Conservation (phyloP, 2,888 invertebrate species). For the Seira ritae region DNA sequence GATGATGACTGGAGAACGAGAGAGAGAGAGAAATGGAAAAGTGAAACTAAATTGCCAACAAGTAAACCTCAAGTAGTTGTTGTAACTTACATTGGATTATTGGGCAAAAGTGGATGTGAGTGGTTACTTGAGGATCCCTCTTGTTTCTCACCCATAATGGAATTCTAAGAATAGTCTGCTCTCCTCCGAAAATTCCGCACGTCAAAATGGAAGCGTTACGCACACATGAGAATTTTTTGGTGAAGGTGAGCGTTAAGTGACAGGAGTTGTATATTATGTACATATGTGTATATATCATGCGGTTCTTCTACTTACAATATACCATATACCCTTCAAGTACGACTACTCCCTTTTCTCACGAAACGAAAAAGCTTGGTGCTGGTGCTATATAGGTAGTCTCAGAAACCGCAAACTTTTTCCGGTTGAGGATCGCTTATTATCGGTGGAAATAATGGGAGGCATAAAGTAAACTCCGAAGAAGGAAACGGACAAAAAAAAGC, state of each 20-base stretch:
- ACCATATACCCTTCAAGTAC: too few species aligned
- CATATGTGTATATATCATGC: too few species aligned
- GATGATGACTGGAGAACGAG: too few species aligned
- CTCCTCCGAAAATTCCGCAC: too few species aligned
- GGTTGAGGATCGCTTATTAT: constrained; percentile 54
- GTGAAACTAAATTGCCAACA: constrained; percentile 57
- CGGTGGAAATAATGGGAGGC: constrained; percentile 55
- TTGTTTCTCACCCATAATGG: too few species aligned
- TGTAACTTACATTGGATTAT: constrained; percentile 29
- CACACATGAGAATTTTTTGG: too few species aligned
- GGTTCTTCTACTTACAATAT: too few species aligned
- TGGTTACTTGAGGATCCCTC: background rate
- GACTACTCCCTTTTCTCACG: too few species aligned
- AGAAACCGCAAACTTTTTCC: constrained; percentile 29
- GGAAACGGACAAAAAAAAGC: constrained; percentile 13
- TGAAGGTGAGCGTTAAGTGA: too few species aligned
- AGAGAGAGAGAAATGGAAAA: constrained; percentile 43
- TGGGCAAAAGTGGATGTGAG: constrained; percentile 18
- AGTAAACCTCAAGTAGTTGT: constrained; percentile 48
- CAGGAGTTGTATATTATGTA: too few species aligned
- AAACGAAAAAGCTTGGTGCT: background rate
- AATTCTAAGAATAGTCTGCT: too few species aligned
- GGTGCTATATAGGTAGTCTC: background rate
- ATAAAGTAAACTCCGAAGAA: constrained; percentile 28
- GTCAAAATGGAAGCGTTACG: too few species aligned